Percentiles rank a stretch among this genome's conserved stretches.
phyloP scores from a whole-genome alignment of 2,797 vertebrate genomes.

The Garrulus glandarius region DNA sequence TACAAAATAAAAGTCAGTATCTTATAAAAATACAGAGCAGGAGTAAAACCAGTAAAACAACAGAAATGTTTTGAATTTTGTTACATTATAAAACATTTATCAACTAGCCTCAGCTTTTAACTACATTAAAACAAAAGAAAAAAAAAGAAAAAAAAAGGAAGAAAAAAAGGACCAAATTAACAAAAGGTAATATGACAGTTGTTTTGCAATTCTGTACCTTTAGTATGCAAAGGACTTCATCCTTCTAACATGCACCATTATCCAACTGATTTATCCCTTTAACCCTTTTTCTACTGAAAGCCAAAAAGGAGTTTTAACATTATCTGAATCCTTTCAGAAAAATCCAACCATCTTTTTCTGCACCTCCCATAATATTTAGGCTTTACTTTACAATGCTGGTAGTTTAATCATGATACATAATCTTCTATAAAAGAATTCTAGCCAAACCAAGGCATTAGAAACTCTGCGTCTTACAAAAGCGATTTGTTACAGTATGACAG shows the following conservation, averaged over 20 bases:
- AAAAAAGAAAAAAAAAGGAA: not conserved
- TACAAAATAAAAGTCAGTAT: constrained; percentile 43
- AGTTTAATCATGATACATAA: constrained; percentile 6
- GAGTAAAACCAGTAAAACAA: constrained; percentile 36
- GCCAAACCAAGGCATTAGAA: constrained; percentile 59
- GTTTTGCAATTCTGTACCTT: constrained; percentile 50
- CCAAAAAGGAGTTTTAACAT: not conserved
- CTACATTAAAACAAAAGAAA: not conserved
- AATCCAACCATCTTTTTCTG: not conserved
- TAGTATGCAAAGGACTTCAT: constrained; percentile 64
- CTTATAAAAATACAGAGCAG: constrained; percentile 44
- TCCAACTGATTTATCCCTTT: not conserved
- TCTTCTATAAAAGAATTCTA: constrained; percentile 54
- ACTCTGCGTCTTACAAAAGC: constrained; percentile 56
- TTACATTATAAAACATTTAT: constrained; percentile 30
- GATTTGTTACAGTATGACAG: constrained; percentile 58
- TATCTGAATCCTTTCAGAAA: constrained; percentile 3
- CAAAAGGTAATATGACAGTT: not conserved
- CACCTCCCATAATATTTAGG: not conserved
- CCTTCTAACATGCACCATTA: constrained; percentile 6
- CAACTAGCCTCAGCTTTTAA: constrained; percentile 32
- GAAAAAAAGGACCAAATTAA: not conserved
- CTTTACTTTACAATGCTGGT: constrained; percentile 35
- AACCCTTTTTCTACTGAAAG: not conserved
- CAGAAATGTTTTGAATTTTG: constrained; percentile 4